phyloP scores from a whole-genome alignment of 2,113 vertebrate species.

The Oreamnos americanus region DNA sequence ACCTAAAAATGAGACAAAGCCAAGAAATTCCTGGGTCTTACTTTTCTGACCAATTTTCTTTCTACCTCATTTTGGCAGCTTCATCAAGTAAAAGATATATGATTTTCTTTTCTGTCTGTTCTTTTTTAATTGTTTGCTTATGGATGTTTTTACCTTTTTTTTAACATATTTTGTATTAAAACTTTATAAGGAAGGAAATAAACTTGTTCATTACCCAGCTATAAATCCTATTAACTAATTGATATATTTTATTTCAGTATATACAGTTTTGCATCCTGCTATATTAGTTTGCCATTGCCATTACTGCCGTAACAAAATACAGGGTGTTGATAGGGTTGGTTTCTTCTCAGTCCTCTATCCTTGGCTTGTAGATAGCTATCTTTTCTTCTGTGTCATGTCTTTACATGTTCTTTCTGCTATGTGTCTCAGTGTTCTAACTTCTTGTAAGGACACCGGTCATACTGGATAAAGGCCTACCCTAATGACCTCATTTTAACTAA shows the following conservation, averaged over 20 bases:
- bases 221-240: constrained; percentile 14
- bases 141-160: background rate
- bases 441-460: background rate
- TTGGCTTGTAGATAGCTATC: background rate
- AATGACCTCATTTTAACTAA: background rate
- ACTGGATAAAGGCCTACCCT: background rate
- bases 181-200: background rate
- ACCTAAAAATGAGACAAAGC: background rate
- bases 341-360: background rate
- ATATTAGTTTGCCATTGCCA: background rate
- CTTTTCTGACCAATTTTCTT: background rate
- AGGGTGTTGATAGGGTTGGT: background rate
- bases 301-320: background rate
- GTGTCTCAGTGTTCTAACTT: background rate
- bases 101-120: background rate
- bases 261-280: background rate
- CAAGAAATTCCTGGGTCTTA: background rate
- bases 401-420: background rate
- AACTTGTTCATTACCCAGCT: background rate
- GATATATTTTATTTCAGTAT: background rate
- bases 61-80: background rate
- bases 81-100: background rate
- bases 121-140: background rate
- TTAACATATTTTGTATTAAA: background rate
- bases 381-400: background rate